These are phyloP conservation scores for Leptobrachium leishanense DNA, from an alignment of 2,113 vertebrate species.

Conservation along the genomic window DNA sequence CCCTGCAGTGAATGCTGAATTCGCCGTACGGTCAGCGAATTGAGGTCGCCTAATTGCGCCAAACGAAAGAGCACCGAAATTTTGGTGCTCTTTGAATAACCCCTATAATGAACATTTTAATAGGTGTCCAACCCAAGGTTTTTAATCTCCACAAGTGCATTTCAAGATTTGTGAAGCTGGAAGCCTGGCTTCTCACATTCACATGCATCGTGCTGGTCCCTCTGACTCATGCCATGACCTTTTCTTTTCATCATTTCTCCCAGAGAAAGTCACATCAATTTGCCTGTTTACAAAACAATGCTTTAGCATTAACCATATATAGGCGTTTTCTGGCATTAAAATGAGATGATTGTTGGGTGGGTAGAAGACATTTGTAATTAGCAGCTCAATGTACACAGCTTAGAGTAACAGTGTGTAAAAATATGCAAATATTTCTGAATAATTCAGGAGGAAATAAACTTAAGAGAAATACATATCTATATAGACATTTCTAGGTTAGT, in stretches of 20 bases:
- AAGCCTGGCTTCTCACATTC: conserved; percentile 37
- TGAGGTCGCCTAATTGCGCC: no score
- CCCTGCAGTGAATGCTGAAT: no score
- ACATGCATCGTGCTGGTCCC: conserved; percentile 37
- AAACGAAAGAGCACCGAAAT: background rate
- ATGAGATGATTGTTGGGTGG: no score
- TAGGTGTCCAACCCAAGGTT: conserved; percentile 21
- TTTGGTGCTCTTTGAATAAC: background rate
- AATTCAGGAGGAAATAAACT: no score
- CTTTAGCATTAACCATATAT: background rate
- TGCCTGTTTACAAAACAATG: conserved; percentile 35
- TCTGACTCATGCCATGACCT: conserved; percentile 50
- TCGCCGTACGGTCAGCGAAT: no score
- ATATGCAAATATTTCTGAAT: no score
- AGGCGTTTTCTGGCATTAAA: no score
- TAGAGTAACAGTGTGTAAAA: no score
- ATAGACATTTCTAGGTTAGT: no score
- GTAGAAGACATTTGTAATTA: no score
- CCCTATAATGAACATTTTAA: conserved; percentile 18
- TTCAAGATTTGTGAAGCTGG: conserved; percentile 28
- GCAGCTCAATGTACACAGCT: no score
- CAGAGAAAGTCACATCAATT: conserved; percentile 50
- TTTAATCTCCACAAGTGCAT: conserved; percentile 29
- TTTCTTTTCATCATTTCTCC: conserved; percentile 50
- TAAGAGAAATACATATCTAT: no score